These are phyloP conservation scores for Melipona beecheii DNA, from an alignment of 2,888 invertebrate species.

Conservation along the genomic window DNA sequence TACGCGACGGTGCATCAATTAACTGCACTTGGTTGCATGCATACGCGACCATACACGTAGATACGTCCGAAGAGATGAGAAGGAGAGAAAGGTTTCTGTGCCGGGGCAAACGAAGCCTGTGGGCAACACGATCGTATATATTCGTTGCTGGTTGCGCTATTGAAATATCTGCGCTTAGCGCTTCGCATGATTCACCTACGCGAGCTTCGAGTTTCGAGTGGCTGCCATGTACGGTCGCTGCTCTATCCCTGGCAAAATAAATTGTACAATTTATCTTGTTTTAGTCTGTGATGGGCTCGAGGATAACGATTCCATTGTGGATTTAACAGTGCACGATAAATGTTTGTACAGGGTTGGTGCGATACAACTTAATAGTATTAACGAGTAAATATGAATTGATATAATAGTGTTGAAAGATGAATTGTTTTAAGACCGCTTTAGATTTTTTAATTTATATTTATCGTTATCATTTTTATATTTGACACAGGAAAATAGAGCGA, in stretches of 20 bases:
- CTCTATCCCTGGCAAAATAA: conserved; percentile 33
- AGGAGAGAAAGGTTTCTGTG: conserved; percentile 75
- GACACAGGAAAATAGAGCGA: too few relatives aligned
- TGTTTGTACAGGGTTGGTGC: conserved; percentile 21
- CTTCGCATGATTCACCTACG: conserved; percentile 48
- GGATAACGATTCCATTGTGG: conserved; percentile 52
- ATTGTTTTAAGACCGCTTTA: accelerated
- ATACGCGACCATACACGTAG: neutral
- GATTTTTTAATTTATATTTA: too few relatives aligned
- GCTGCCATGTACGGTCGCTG: conserved; percentile 1
- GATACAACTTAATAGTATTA: neutral
- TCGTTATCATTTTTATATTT: too few relatives aligned
- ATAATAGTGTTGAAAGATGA: neutral
- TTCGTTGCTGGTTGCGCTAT: conserved; percentile 32
- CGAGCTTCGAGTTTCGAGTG: conserved; percentile 22
- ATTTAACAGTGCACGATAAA: conserved; percentile 22
- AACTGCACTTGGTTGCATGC: conserved; percentile 50
- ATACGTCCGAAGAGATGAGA: conserved; percentile 36
- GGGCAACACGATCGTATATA: conserved; percentile 49
- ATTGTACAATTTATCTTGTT: conserved; percentile 46
- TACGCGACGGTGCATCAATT: conserved; percentile 73
- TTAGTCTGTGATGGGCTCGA: conserved; percentile 30
- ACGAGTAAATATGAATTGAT: neutral
- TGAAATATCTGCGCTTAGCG: conserved; percentile 49
- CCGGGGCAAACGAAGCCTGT: conserved; percentile 70